phyloP scores from a whole-genome alignment of 2,113 vertebrate species.

The Anseranas semipalmata region DNA sequence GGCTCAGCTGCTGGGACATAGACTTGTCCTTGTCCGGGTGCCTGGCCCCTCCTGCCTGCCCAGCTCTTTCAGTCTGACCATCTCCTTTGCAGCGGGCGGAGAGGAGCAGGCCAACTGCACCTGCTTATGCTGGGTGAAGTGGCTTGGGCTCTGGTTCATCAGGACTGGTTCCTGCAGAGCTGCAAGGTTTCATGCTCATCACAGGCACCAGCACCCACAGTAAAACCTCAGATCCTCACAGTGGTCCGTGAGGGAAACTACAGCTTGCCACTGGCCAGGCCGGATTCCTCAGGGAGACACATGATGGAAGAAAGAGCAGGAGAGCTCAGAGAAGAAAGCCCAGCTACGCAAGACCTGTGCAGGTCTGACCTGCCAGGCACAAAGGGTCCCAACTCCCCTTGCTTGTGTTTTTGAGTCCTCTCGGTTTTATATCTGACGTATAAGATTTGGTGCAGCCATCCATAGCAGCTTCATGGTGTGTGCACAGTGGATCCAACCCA shows the following conservation, averaged over 20 bases:
- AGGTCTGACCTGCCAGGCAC: background rate
- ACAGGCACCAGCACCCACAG: background rate
- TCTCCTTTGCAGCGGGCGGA: background rate
- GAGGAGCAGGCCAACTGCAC: background rate
- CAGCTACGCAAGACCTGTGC: background rate
- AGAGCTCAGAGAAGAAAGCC: background rate
- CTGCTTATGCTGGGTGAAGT: background rate
- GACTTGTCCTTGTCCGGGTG: background rate
- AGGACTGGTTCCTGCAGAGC: slow-evolving; percentile 3
- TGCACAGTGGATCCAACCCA: background rate
- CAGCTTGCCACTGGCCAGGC: background rate
- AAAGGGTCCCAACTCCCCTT: background rate
- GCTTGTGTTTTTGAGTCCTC: background rate
- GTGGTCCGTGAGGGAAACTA: background rate
- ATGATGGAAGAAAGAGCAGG: background rate
- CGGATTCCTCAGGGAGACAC: background rate
- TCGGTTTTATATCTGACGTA: background rate
- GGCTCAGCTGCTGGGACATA: background rate
- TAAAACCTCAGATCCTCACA: background rate
- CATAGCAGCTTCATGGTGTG: background rate
- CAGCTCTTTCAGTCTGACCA: background rate
- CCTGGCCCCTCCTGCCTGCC: background rate
- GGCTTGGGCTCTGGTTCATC: background rate
- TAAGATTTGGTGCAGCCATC: background rate
- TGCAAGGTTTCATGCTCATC: background rate